These are phyloP conservation scores for Erpetoichthys calabaricus DNA, from an alignment of 2,797 vertebrate genomes.

Conservation along the genomic window DNA sequence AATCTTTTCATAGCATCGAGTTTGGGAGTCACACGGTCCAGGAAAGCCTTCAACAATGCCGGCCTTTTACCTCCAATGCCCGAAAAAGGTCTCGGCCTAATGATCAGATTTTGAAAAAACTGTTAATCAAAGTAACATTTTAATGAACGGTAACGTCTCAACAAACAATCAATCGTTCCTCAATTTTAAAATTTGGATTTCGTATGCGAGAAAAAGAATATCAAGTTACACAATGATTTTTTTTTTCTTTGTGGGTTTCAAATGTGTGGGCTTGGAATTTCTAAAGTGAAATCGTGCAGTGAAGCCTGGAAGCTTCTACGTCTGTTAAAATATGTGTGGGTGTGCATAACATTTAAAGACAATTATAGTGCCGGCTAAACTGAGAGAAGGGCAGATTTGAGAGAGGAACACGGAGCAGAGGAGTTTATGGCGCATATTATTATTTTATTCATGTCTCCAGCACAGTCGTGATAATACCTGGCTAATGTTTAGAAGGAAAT, in stretches of 20 bases:
- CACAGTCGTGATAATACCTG: no score
- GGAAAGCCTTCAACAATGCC: slow-evolving; percentile 52
- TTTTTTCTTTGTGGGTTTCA: slow-evolving; percentile 1
- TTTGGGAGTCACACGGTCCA: slow-evolving; percentile 62
- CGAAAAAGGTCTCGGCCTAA: slow-evolving; percentile 25
- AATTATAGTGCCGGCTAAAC: slow-evolving; percentile 16
- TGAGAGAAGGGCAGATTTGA: no score
- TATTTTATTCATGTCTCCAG: no score
- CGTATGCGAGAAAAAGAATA: no score
- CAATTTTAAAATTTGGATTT: no score
- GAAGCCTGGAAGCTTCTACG: slow-evolving; percentile 37
- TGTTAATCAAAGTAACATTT: no score
- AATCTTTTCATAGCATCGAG: slow-evolving; percentile 75
- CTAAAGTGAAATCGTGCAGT: slow-evolving; percentile 18
- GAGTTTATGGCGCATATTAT: no score
- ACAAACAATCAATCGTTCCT: no score
- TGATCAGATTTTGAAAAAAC: no score
- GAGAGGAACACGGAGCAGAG: no score
- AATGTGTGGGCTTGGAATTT: slow-evolving; percentile 19
- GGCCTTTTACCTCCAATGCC: slow-evolving; percentile 27
- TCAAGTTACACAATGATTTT: no score
- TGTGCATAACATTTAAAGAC: slow-evolving; percentile 42
- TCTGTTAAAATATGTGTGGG: slow-evolving; percentile 61
- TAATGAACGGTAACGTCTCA: no score
- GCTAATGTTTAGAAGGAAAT: not conserved